Evolutionary conservation across 2,797 vertebrate species (phyloP).

Genomic region (Poeciliopsis gracilis): DNA sequence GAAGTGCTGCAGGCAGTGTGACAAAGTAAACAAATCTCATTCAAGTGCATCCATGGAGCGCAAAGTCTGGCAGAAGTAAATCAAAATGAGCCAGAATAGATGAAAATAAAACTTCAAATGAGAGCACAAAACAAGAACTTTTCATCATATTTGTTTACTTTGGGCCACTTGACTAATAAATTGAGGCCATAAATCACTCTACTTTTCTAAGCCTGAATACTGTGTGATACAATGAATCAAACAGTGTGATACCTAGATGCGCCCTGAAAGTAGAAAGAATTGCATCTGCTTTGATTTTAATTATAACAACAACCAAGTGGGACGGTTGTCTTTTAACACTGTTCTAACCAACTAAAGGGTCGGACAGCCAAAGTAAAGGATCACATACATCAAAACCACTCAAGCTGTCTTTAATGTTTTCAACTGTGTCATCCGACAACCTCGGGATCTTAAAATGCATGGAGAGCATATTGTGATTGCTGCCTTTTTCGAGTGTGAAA

Average conservation of each 20-base stretch:
- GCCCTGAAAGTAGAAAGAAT: conserved; percentile 16
- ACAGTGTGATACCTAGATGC: conserved; percentile 14
- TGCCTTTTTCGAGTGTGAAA: conserved; percentile 57
- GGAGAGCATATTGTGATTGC: conserved; percentile 18
- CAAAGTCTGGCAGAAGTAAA: conserved; percentile 30
- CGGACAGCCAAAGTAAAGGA: conserved; percentile 34
- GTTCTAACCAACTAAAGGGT: conserved; percentile 2
- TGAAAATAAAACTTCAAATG: conserved; percentile 54
- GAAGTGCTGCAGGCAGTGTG: conserved; percentile 53
- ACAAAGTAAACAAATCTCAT: conserved; percentile 59
- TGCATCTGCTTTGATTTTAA: conserved; percentile 30
- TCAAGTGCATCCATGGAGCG: conserved; percentile 51
- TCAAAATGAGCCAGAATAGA: conserved; percentile 40
- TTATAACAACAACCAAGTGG: neutral
- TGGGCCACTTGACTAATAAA: conserved; percentile 30
- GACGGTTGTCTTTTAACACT: conserved; percentile 21
- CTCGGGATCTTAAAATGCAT: conserved; percentile 15
- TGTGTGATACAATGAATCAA: conserved; percentile 21
- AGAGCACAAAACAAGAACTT: conserved; percentile 45
- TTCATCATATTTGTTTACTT: conserved; percentile 42
- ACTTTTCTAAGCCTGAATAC: conserved; percentile 10
- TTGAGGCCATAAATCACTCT: conserved; percentile 33
- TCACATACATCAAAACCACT: conserved; percentile 42
- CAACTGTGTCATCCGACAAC: conserved; percentile 35
- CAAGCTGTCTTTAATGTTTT: conserved; percentile 39